Evolutionary conservation across 2,888 invertebrate species (phyloP), one percentile per base, ranked within the genome.

Genomic region (Anthophora plumipes): DNA sequence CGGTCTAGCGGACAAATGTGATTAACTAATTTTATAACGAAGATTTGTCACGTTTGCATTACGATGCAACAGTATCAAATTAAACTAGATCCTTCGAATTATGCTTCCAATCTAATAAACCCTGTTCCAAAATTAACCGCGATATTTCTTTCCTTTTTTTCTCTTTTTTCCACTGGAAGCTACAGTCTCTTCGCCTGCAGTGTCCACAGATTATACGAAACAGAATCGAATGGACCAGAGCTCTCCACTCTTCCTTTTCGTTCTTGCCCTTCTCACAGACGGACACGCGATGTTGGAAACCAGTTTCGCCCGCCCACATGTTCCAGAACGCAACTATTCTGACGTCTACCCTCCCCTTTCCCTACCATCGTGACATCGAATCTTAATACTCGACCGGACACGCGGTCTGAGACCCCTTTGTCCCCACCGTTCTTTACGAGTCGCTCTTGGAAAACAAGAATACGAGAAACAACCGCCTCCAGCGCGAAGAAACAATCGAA

Each of bases 281-380:
- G 66, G 77, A 66, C 71, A 69, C 75, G 74, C 74, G 75, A 77
- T 80, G 68, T 69, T 75, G 79, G 77, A 77, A 87, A 87, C 87
- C 87, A 87, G 87, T 87, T 87, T 78, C 67, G 61, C 76, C 74
- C 87, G 84, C 87, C 87, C 79, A 87, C 85, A 67, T 85, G 75
- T 82, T 74, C 71, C 60, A 69, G 75, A 77, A 63, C 82, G 80
- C 84, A 73, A 80, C 81, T 57, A 66, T 80, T 82, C 73, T 57
- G 76, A 77, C 68, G 79, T 63, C 76, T 57, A 39, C 61, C 54
- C 22, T 66, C 57, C 25, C 69, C 41, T 48, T 43, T 52, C 43
- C 46, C 69, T 4, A 37, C 41, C 12, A 9, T 22, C 55, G 59
- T 54, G 69, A 66, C 78, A 68, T 71, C 66, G 54, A 68, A 55